Evolutionary conservation across 2,797 vertebrate genomes (phyloP), one percentile per base, ranked within the genome.

Genomic region (Ptychadena robeensis): DNA sequence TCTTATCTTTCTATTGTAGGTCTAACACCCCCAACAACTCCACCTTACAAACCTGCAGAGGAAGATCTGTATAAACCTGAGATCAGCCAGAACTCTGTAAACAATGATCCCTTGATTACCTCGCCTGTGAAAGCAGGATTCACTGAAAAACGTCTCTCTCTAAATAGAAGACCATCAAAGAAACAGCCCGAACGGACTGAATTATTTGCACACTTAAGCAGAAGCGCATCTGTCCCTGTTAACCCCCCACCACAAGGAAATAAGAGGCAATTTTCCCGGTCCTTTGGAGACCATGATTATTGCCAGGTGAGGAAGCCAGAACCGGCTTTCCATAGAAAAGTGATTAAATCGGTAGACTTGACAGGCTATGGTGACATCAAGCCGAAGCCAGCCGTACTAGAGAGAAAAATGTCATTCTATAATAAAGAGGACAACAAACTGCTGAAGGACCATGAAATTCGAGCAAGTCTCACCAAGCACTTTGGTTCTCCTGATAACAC

Each of bases 271-370:
- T 94, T 93, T 87, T 93, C 92, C 82, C 90, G 92, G 59, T 93
- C 92, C 64, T 99, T 98, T 0, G 97, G 98, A 74, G 98, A 99
- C 92, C 98, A 99, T 0, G 98, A 99, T 91, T 99, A 99, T 93
- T 99, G 98, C 91, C 95, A 94, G 90, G 92, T 94, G 87, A 89
- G 91, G 85, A 94, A 90, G 85, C 89, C 94, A 0, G 94, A 94
- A 78, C 86, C 89, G 0, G 0, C 88, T 44, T 88, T 94, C 78
- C 93, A 94, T 86, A 92, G 92, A 87, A 94, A 94, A 88, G 89
- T 92, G 87, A 89, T 94, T 82, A 91, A 89, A 87, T 93, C 93
- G 0, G 93, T 93, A 91, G 91, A 92, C 65, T 91, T 91, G 14
- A 86, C 57, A 0, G 82, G 85, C 81, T 88, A 85, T 69, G 35